Percentiles rank a stretch among this genome's conserved stretches.
These are phyloP conservation scores for Dermolepida albohirtum DNA, from an alignment of 2,888 invertebrate genomes.

Conservation along the genomic window DNA sequence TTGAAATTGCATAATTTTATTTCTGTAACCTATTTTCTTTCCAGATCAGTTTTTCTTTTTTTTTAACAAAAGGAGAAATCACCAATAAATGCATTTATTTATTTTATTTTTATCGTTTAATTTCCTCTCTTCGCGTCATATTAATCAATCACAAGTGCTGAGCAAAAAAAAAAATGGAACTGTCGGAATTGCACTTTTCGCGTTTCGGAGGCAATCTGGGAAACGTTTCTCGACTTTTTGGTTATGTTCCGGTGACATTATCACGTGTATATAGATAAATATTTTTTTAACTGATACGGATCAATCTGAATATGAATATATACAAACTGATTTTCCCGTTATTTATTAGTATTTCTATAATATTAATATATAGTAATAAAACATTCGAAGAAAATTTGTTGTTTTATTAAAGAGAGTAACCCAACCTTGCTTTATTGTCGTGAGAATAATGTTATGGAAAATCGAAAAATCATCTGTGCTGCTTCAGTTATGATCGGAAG, in stretches of 20 bases:
- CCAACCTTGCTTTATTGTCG: too few relatives aligned
- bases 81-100: constrained; percentile 43
- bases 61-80: constrained; percentile 18
- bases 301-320: constrained; percentile 14
- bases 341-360: constrained; percentile 30
- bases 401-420: background rate
- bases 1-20: constrained; percentile 32
- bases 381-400: constrained; percentile 9
- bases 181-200: constrained; percentile 6
- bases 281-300: constrained; percentile 33
- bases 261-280: constrained; percentile 32
- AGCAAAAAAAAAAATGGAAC: constrained; percentile 1
- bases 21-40: constrained; percentile 32
- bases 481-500: too few relatives aligned
- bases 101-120: constrained; percentile 36
- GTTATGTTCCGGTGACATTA: constrained; percentile 17
- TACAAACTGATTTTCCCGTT: constrained; percentile 22
- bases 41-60: constrained; percentile 5
- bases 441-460: too few relatives aligned
- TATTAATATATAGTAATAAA: constrained; percentile 18
- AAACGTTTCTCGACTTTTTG: constrained; percentile 2
- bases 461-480: too few relatives aligned
- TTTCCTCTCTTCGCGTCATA: constrained; percentile 11
- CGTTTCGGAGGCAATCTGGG: constrained; percentile 2
- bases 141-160: background rate